Base-by-base conservation (phyloP, 1,140 invertebrate genomes). In the Conus ventricosus region DNA sequence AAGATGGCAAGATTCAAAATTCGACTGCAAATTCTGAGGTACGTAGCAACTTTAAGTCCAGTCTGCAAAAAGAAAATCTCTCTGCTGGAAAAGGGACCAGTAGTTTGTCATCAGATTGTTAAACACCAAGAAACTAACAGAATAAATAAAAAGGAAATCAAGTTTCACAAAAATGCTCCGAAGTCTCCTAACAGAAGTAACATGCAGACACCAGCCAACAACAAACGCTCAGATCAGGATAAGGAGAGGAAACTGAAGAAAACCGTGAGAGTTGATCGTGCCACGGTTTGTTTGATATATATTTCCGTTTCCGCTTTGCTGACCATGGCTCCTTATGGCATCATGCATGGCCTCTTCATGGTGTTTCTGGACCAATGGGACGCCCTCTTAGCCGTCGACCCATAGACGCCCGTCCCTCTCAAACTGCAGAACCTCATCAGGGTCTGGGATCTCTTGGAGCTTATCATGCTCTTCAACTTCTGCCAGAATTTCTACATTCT, bases 401-500 rank as follows among this genome's bases (percentile, higher is more conserved):
- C 78, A 53, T 51, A 5, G 78, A 25, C 78, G 27, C 27, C 27
- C 7, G 78, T 80, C 39, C 78, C 78, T 53, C 27, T 39, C 8
- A 27, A 39, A 6, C 27, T 80, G 11, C 78, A 80, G 78, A 39
- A 80, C 78, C 78, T 80, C 11, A 53, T 80, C 27, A 8, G 27
- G 8, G 5, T 80, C 51, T 80, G 78, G 78, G 78, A 80, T 51
- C 13, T 80, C 10, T 25, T 80, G 78, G 78, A 80, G 78, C 27
- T 80, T 7, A 11, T 80, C 25, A 51, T 51, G 27, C 27, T 53
- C 7, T 53, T 80, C 51, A 80, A 80, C 78, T 80, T 80, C 51
- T 39, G 27, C 27, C 78, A 80, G 51, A 80, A 80, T 51, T 80
- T 80, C 78, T 80, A 80, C 78, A 80, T 80, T n/a, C 20, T 80